Base-by-base conservation (phyloP, 2,113 vertebrate species). In the Lasiurus cinereus region DNA sequence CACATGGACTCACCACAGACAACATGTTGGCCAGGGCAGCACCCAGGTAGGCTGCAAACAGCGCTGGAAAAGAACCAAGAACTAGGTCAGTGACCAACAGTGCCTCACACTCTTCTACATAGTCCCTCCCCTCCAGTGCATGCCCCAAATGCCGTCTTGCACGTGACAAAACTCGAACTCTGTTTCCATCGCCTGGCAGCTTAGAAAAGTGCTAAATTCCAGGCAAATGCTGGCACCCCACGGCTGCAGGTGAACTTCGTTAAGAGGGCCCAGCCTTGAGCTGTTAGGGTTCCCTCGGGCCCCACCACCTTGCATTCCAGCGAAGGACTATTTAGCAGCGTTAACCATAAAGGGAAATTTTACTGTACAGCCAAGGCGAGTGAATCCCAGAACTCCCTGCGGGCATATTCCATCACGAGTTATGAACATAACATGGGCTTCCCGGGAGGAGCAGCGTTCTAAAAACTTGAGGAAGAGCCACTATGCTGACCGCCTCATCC, bases 1-100 rank as follows among this genome's bases (percentile, higher is more conserved):
- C 33, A 77, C 0, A 0, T 0, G 2, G 31, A 98, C 99, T 98
- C 98, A 99, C 99, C 94, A 96, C 98, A 13, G 99, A 98, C 97
- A 99, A 97, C 46, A 99, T 91, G 84, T 99, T 99, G n/a, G 97
- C 94, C 59, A 99, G 98, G 39, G 99, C 98, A 19, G 99, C 98
- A 91, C 99, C 98, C 39, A 99, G 98, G 96, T 99, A 99, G 69
- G 99, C 99, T 54, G 98, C 99, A 95, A 99, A 99, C 95, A 98
- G 91, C 0, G 98, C 99, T 99, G 88, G 85, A 72, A 36, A 95
- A 97, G 80, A 97, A 69, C 10, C 67, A 54, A 54, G 46, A 90
- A 39, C 77, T 1, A 50, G 56, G 70, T 62, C 8, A 31, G 62
- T 90, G 21, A 96, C 54, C 19, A 24, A 43, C 12, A 33, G 69